Conservation (phyloP, 2,113 vertebrate species). For the Phoenicopterus ruber region DNA sequence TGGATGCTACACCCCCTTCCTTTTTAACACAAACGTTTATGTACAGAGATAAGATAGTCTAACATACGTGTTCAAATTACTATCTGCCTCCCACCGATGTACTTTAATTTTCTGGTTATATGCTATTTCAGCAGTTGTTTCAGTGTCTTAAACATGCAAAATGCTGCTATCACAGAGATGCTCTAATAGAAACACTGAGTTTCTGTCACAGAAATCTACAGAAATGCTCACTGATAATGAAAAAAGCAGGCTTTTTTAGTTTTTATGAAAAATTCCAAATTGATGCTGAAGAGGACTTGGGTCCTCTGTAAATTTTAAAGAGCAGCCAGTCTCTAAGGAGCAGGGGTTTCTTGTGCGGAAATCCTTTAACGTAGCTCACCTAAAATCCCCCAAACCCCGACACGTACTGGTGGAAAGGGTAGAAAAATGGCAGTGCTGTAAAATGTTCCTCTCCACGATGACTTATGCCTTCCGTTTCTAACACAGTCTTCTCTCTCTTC, state of each 20-base stretch:
- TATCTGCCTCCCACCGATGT: neutral
- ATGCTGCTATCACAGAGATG: neutral
- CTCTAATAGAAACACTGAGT: neutral
- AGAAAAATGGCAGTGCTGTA: neutral
- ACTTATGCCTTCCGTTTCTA: neutral
- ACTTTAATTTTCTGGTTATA: neutral
- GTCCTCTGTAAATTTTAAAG: neutral
- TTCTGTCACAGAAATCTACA: neutral
- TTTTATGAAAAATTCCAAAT: neutral
- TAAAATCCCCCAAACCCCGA: neutral
- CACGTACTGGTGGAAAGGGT: neutral
- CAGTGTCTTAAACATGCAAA: neutral
- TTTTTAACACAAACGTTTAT: neutral
- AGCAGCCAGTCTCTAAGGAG: neutral
- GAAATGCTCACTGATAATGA: neutral
- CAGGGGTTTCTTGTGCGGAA: neutral
- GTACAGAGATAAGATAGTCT: neutral
- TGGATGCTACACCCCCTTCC: fast-evolving
- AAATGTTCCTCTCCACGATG: neutral
- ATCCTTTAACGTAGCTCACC: neutral
- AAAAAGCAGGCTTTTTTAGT: neutral
- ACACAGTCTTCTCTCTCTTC: neutral
- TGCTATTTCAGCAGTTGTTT: neutral
- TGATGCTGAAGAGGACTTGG: neutral
- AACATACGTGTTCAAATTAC: neutral